Percentiles rank a stretch among this genome's conserved stretches.
These are phyloP conservation scores for Acronicta leporina DNA, from an alignment of 2,888 invertebrate species.

Conservation along the genomic window DNA sequence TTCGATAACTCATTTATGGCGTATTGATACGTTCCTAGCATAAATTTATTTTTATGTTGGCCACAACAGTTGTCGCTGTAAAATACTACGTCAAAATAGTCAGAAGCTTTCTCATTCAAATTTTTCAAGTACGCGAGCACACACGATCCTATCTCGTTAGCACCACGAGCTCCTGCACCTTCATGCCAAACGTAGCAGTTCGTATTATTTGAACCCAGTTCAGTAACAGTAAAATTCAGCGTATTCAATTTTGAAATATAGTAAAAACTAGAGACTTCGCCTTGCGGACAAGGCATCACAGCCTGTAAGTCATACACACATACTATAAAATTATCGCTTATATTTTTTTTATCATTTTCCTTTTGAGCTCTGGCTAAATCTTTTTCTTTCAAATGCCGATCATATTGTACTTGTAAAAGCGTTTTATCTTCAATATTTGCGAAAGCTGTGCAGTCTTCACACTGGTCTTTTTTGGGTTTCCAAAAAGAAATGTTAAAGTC, in stretches of 20 bases:
- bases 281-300: constrained; percentile 51
- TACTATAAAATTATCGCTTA: constrained; percentile 29
- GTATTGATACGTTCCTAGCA: background rate
- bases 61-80: background rate
- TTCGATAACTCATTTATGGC: background rate
- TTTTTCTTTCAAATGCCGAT: constrained; percentile 46
- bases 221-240: constrained; percentile 50
- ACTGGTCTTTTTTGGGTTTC: constrained; percentile 49
- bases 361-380: constrained; percentile 37
- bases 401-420: constrained; percentile 28
- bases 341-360: constrained; percentile 36
- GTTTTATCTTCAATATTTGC: constrained; percentile 40
- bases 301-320: constrained; percentile 47
- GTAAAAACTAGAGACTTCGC: constrained; percentile 51
- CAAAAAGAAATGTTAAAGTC: constrained; percentile 48
- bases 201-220: constrained; percentile 25
- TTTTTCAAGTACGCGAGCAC: background rate
- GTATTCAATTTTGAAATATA: constrained; percentile 52
- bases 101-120: background rate
- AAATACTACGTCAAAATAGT: background rate
- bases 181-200: constrained; percentile 5
- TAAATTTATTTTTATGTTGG: background rate
- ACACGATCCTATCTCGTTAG: background rate
- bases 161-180: background rate
- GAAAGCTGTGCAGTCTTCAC: constrained; percentile 47